Evolutionary conservation across 2,888 invertebrate genomes (phyloP).

Genomic region (Dusona sp.): DNA sequence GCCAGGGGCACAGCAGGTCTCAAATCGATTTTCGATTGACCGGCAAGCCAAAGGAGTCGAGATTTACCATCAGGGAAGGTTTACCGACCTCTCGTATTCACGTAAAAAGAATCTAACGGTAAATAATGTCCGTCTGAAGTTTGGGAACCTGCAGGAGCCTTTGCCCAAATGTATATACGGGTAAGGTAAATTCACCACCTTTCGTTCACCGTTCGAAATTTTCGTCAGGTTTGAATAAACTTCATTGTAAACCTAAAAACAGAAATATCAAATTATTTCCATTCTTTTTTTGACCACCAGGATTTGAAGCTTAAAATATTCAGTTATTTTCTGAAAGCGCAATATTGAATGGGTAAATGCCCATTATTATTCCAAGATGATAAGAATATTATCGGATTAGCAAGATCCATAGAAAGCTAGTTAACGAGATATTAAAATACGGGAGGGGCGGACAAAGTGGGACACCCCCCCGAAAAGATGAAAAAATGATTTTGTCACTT

Average conservation of each 20-base stretch:
- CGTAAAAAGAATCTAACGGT: conserved; percentile 40
- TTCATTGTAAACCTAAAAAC: background rate
- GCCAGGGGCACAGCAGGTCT: conserved; percentile 36
- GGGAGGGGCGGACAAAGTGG: too few species aligned
- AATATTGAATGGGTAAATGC: background rate
- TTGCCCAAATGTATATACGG: conserved; percentile 6
- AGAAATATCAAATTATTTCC: background rate
- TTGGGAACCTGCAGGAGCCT: conserved; percentile 30
- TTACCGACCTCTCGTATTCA: conserved; percentile 41
- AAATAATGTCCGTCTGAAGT: conserved; percentile 37
- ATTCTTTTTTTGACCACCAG: background rate
- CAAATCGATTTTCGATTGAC: conserved; percentile 70
- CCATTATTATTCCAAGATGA: background rate
- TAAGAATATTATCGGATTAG: background rate
- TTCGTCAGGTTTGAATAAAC: background rate
- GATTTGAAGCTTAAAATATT: background rate
- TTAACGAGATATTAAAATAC: background rate
- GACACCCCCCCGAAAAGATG: too few species aligned
- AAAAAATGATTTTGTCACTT: too few species aligned
- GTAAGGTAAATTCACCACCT: conserved; percentile 20
- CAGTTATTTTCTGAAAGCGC: background rate
- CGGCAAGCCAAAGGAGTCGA: conserved; percentile 52
- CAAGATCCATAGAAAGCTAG: background rate
- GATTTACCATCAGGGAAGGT: conserved; percentile 62
- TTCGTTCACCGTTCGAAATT: background rate